Evolutionary conservation across 2,888 invertebrate genomes (phyloP), one percentile per base, ranked within the genome.

Genomic region (Drosophila cracens): DNA sequence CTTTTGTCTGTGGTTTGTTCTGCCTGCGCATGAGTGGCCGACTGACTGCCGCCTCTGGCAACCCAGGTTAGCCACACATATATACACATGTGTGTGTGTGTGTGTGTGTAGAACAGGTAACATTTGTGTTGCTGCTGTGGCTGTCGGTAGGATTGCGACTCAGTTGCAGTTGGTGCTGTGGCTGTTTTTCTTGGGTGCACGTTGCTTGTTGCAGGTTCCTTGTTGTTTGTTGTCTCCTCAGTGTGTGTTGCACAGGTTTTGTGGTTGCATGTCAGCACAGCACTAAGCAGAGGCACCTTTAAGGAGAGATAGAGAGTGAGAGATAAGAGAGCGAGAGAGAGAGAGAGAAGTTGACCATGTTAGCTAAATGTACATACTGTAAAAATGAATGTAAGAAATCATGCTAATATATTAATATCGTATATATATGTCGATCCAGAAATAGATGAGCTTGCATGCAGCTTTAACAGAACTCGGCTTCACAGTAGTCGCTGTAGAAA

Each of bases 21-120:
- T 73, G 79, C 70, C 71, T 81, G 82, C 83, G 82, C 80, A 80
- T 81, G 80, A 81, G 80, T 80, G 71, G 70, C 81, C 71, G 81
- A 63, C 72, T 80, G 76, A 53, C 64, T 73, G 70, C 68, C 65
- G 72, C 70, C 74, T 53, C 66, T 27, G 43, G 76, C 70, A 18
- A 62, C 56, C 43, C 27, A 67, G 54, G 57, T 54, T 49, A 48
- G 70, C 67, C 64, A 38, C 43, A 58, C 54, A 54, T 33, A 34
- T 11, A 40, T 11, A 25, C 6, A 34, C 11, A 43, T 11, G 7
- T 46, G 38, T 46, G 56, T 36, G 60, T 49, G 56, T 49, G 61
- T 33, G 13, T 64, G 6, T 65, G 29, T 71, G 65, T 70, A 64
- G 76, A 76, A 76, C 77, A 74, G 81, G 74, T 74, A 74, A 65